Conservation (phyloP, 2,797 vertebrate genomes). For the Scomberomorus guttatus region DNA sequence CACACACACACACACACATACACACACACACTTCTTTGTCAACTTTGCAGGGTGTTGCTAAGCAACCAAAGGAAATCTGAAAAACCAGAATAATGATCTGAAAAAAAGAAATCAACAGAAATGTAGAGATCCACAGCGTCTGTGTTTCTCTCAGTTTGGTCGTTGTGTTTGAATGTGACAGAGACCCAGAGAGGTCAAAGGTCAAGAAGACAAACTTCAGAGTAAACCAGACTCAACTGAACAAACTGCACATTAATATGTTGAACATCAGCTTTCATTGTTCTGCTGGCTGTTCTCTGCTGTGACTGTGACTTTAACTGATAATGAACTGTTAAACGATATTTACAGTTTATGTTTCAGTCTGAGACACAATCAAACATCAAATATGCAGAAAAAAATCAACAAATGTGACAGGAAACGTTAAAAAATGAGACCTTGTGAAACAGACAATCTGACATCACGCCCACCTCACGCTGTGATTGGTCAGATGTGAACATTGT, state of each 20-base stretch:
- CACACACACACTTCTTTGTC: conserved; percentile 46
- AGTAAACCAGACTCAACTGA: neutral
- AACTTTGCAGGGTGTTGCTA: conserved; percentile 71
- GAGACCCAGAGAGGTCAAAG: neutral
- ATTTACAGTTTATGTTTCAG: too few relatives aligned
- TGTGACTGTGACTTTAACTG: too few relatives aligned
- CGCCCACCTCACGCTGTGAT: too few relatives aligned
- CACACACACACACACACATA: conserved; percentile 19
- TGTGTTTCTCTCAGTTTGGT: conserved; percentile 27
- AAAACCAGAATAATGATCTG: conserved; percentile 52
- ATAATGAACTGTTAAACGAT: too few relatives aligned
- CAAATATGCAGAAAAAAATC: too few relatives aligned
- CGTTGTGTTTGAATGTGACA: neutral
- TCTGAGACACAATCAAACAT: too few relatives aligned
- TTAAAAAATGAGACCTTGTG: too few relatives aligned
- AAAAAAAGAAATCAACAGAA: conserved; percentile 27
- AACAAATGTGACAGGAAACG: too few relatives aligned
- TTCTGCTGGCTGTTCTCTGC: too few relatives aligned
- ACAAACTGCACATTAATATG: neutral
- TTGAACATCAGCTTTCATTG: too few relatives aligned
- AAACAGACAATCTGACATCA: too few relatives aligned
- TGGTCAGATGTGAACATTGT: too few relatives aligned
- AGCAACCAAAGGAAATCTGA: conserved; percentile 66
- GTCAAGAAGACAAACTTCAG: neutral
- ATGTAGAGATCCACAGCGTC: conserved; percentile 17